These are phyloP conservation scores for Melanerpes formicivorus DNA, from an alignment of 2,113 vertebrate species.

Conservation along the genomic window DNA sequence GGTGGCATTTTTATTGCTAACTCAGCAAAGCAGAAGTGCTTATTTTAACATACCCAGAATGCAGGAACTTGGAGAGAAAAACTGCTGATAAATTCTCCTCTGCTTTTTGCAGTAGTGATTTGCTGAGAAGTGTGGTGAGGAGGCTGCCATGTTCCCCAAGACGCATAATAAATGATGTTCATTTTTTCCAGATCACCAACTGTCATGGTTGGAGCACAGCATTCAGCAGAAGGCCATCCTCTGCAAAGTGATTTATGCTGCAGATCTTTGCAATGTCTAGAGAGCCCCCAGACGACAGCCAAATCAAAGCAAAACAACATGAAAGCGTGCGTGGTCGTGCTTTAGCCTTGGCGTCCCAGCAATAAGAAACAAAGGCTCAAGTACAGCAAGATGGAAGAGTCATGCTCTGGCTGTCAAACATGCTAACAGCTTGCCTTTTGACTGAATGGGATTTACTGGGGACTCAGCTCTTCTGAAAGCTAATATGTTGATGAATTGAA, in stretches of 20 bases:
- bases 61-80: fast-evolving
- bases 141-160: neutral
- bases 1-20: neutral
- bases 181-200: neutral
- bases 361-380: neutral
- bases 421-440: neutral
- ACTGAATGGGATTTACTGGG: neutral
- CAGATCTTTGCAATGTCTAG: neutral
- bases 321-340: neutral
- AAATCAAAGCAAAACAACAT: neutral
- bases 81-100: neutral
- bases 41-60: neutral
- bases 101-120: neutral
- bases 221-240: neutral
- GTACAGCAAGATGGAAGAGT: neutral
- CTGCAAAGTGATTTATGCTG: neutral
- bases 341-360: neutral
- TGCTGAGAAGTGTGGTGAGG: neutral
- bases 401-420: neutral
- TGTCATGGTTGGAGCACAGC: neutral
- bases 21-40: neutral
- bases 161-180: neutral
- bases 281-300: neutral
- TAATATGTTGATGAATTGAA: neutral
- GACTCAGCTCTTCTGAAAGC: neutral